These are phyloP conservation scores for Esox niger DNA, from an alignment of 2,113 vertebrate species.

Conservation along the genomic window DNA sequence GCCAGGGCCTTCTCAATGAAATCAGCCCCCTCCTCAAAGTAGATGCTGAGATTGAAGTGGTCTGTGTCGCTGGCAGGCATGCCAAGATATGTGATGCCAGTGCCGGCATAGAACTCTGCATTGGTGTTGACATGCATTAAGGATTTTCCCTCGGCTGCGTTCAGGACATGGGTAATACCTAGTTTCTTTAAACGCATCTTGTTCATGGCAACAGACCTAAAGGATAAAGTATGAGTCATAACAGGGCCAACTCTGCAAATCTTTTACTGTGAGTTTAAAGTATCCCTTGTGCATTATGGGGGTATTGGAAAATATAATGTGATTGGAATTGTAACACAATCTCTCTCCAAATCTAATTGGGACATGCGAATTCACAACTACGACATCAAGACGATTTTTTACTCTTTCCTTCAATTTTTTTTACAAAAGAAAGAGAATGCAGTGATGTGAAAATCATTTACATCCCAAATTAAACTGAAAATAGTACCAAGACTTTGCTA, in stretches of 20 bases:
- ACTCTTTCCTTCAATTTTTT: no score
- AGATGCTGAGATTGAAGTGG: conserved; percentile 90
- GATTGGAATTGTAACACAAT: no score
- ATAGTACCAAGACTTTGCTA: no score
- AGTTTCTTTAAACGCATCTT: conserved; percentile 77
- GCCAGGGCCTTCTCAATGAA: conserved; percentile 88
- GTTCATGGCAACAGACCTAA: conserved; percentile 86
- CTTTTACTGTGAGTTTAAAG: no score
- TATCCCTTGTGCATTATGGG: no score
- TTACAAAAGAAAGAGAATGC: no score
- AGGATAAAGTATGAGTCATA: not conserved
- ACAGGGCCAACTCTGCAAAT: not conserved
- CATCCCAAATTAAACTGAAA: no score
- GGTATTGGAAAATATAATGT: no score
- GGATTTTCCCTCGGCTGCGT: conserved; percentile 91
- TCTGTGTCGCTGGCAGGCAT: conserved; percentile 88
- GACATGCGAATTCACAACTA: no score
- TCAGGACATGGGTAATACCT: conserved; percentile 91
- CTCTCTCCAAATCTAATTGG: no score
- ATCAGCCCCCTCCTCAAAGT: conserved; percentile 88
- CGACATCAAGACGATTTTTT: no score
- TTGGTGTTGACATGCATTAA: conserved; percentile 96
- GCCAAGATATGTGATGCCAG: conserved; percentile 86
- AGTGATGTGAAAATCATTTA: no score
- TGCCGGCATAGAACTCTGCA: conserved; percentile 82